Base-by-base conservation (phyloP, 2,888 invertebrate genomes). In the Mythimna loreyi region DNA sequence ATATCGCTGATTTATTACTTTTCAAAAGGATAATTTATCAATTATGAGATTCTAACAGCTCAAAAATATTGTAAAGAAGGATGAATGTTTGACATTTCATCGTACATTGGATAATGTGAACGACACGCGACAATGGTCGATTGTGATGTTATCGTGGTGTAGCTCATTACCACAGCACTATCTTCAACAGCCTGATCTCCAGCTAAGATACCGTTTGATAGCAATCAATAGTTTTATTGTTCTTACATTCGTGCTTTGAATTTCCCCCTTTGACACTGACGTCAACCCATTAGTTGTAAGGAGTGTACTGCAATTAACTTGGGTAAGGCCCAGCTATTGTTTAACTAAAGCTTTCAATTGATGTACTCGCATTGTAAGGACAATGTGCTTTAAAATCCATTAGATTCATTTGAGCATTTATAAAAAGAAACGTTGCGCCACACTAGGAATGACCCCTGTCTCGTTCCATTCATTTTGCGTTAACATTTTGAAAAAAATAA, bases 141-240 rank as follows among this genome's bases (percentile, higher is more conserved):
- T 85, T 80, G 80, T 85, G 84, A 84, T 89, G 84, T 85, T 87
- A 82, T 81, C 77, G 74, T 78, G 71, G 73, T 69, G 76, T 83
- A 72, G 76, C 85, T 88, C 86, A 86, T 89, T 88, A 87, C 72
- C 67, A 67, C 59, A 85, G 80, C 52, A 61, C 67, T 70, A 85
- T 86, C 85, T 87, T 84, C 76, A 71, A 71, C 67, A 82, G 74
- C 72, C 56, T 80, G 88, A 90, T 90, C 86, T 84, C 81, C 74
- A 73, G 72, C 84, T 74, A 64, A 82, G 89, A 90, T 90, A 75
- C 81, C 78, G 83, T 85, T 85, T 78, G 84, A 85, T 85, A 82
- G 81, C 83, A 86, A 83, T 90, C 87, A 87, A 89, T 88, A 81
- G 82, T 84, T 89, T 75, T 87, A 89, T 90, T 91, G 88, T 90